Conservation (phyloP, 2,797 vertebrate species). For the Tinamus major region DNA sequence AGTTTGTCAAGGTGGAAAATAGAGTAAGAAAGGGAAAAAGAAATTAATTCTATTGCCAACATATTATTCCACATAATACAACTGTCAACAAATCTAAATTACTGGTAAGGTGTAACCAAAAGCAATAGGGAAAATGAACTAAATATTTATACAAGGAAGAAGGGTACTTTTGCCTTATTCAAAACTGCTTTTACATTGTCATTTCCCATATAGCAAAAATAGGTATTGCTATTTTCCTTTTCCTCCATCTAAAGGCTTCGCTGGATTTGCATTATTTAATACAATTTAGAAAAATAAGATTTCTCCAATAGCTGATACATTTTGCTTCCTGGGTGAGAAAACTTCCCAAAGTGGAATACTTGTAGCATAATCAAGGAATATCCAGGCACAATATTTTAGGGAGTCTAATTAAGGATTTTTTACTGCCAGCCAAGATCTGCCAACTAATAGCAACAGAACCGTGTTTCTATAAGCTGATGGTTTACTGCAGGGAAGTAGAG, state of each 20-base stretch:
- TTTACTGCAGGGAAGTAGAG: background rate
- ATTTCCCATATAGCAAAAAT: background rate
- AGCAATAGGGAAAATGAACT: background rate
- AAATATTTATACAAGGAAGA: background rate
- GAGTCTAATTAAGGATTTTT: background rate
- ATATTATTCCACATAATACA: background rate
- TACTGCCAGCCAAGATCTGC: background rate
- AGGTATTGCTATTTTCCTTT: background rate
- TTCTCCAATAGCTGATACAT: background rate
- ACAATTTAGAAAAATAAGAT: background rate
- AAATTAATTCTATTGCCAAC: background rate
- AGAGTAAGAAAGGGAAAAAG: background rate
- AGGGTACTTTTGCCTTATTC: background rate
- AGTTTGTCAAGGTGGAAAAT: background rate
- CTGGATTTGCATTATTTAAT: background rate
- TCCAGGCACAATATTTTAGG: background rate
- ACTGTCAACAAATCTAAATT: conserved; percentile 17
- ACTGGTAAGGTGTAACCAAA: background rate
- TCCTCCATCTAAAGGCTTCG: background rate
- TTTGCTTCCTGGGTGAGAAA: background rate
- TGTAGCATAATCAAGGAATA: background rate
- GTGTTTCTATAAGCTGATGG: background rate
- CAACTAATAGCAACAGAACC: background rate
- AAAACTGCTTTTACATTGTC: background rate
- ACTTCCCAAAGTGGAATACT: background rate